Conservation (phyloP, 2,888 invertebrate genomes). For the Platycheirus rosarum region DNA sequence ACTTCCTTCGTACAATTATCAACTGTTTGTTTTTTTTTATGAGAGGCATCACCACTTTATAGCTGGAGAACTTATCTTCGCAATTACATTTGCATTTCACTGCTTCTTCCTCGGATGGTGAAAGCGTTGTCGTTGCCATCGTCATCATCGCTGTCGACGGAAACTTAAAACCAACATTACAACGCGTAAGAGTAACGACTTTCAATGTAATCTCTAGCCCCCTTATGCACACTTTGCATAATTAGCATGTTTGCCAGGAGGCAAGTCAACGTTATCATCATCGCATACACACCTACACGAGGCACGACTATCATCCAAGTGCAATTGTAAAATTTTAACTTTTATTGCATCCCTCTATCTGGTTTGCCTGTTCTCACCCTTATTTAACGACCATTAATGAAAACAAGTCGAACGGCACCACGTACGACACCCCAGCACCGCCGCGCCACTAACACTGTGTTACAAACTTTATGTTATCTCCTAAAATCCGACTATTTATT, state of each 20-base stretch:
- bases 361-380: background rate
- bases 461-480: slow-evolving; percentile 53
- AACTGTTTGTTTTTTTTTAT: slow-evolving; percentile 45
- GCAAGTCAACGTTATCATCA: slow-evolving; percentile 44
- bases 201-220: slow-evolving; percentile 63
- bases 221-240: slow-evolving; percentile 65
- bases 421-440: slow-evolving; percentile 29
- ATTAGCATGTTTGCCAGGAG: slow-evolving; percentile 65
- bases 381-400: slow-evolving; percentile 11
- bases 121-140: slow-evolving; percentile 12
- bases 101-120: slow-evolving; percentile 5
- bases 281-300: slow-evolving; percentile 23
- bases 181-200: slow-evolving; percentile 63
- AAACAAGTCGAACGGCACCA: slow-evolving; percentile 43
- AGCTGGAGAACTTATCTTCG: slow-evolving; percentile 55
- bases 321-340: slow-evolving; percentile 61
- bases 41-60: slow-evolving; percentile 55
- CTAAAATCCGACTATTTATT: slow-evolving; percentile 53
- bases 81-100: slow-evolving; percentile 65
- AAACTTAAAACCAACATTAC: slow-evolving; percentile 56
- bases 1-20: slow-evolving; percentile 45
- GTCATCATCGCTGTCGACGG: background rate
- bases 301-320: slow-evolving; percentile 27
- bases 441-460: too few species aligned
- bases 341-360: slow-evolving; percentile 27